Evolutionary conservation across 2,888 invertebrate species (phyloP).

Genomic region (Sicus ferrugineus): DNA sequence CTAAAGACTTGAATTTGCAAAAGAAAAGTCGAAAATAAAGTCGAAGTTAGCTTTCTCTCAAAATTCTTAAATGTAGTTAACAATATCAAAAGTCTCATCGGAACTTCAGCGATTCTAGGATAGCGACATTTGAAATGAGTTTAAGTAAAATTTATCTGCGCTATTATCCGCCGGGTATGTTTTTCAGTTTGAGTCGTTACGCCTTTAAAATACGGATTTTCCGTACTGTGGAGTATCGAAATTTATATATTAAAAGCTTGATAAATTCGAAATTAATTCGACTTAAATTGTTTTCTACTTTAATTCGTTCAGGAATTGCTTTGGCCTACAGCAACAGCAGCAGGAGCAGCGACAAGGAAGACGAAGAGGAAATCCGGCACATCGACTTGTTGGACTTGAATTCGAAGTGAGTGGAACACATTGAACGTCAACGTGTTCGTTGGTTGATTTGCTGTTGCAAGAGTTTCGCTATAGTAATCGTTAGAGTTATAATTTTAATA

Average conservation of each 20-base stretch:
- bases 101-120: too few species aligned
- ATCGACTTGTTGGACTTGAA: conserved; percentile 73
- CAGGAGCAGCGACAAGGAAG: conserved; percentile 63
- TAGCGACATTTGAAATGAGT: too few species aligned
- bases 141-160: conserved; percentile 74
- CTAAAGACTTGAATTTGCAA: too few species aligned
- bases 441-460: neutral
- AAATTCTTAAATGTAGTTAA: neutral
- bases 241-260: too few species aligned
- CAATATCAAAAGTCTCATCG: too few species aligned
- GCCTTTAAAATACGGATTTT: too few species aligned
- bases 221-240: neutral
- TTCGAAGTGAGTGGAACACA: conserved; percentile 66
- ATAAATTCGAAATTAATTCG: neutral
- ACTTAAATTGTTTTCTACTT: neutral
- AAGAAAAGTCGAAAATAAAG: too few species aligned
- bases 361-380: conserved; percentile 68
- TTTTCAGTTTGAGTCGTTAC: too few species aligned
- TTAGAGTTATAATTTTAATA: too few species aligned
- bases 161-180: conserved; percentile 75
- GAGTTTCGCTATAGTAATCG: too few species aligned
- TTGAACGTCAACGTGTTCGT: conserved; percentile 13
- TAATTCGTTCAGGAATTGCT: conserved; percentile 66
- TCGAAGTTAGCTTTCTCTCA: neutral
- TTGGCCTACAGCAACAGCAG: conserved; percentile 70